A percentile compares a stretch with the other conserved stretches of the same genome.
These are phyloP conservation scores for Seira musarum DNA, from an alignment of 2,888 invertebrate species.

Conservation along the genomic window DNA sequence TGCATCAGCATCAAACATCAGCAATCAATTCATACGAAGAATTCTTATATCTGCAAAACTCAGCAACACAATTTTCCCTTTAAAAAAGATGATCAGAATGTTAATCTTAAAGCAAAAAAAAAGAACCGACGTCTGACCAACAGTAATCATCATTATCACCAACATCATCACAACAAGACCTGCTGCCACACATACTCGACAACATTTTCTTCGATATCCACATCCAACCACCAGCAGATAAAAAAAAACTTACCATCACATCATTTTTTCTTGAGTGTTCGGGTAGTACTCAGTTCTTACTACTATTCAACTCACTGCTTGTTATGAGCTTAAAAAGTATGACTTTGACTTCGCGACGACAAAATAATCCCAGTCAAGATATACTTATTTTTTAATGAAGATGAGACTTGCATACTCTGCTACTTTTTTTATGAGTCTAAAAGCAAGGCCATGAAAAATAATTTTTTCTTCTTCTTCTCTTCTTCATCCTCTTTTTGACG, in stretches of 20 bases:
- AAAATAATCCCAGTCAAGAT: constrained; percentile 19
- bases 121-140: constrained; percentile 29
- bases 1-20: too few relatives aligned
- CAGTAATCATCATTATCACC: constrained; percentile 47
- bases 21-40: too few relatives aligned
- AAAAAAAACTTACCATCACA: too few relatives aligned
- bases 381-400: constrained; percentile 32
- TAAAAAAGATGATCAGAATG: constrained; percentile 13
- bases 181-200: constrained; percentile 53
- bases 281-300: too few relatives aligned
- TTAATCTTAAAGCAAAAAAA: constrained; percentile 4
- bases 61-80: too few relatives aligned
- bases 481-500: background rate
- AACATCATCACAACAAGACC: constrained; percentile 47
- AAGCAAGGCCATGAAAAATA: constrained; percentile 29
- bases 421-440: constrained; percentile 43
- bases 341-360: background rate
- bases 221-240: background rate
- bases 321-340: background rate
- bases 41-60: too few relatives aligned
- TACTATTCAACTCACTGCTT: too few relatives aligned
- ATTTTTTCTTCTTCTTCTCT: constrained; percentile 9
- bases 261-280: too few relatives aligned
- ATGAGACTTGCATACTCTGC: constrained; percentile 47
- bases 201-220: background rate